Percentiles rank a stretch among this genome's conserved stretches.
These are phyloP conservation scores for Botia almorhae DNA, from an alignment of 2,797 vertebrate species.

Conservation along the genomic window DNA sequence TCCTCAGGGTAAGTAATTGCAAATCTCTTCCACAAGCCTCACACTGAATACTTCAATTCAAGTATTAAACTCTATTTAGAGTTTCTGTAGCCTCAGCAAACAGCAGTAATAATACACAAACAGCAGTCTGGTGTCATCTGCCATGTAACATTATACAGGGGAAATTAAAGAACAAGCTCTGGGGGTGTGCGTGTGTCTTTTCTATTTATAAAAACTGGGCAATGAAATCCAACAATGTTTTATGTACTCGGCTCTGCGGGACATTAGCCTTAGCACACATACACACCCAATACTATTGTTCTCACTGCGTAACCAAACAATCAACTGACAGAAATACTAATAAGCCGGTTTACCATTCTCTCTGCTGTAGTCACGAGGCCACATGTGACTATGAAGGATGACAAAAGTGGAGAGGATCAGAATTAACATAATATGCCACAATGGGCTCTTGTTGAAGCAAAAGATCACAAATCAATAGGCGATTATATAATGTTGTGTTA, in stretches of 20 bases:
- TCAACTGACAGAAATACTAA: constrained; percentile 26
- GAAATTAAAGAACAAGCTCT: constrained; percentile 11
- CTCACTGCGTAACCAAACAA: constrained; percentile 28
- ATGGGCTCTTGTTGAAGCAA: constrained; percentile 29
- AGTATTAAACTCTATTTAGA: too few species aligned
- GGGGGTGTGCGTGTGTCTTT: background rate
- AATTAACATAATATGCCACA: background rate
- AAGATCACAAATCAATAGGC: constrained; percentile 40
- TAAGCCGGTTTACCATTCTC: constrained; percentile 9
- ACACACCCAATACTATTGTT: constrained; percentile 34
- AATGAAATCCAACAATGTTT: constrained; percentile 20
- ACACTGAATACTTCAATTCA: too few species aligned
- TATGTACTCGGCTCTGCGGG: constrained; percentile 1
- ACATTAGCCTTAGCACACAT: constrained; percentile 8
- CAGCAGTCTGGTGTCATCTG: constrained; percentile 31
- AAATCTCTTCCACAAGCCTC: too few species aligned
- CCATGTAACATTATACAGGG: constrained; percentile 40
- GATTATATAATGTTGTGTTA: background rate
- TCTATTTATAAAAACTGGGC: background rate
- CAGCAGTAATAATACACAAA: constrained; percentile 4
- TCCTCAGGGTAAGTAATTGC: too few species aligned
- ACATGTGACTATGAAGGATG: constrained; percentile 6
- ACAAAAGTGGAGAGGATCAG: constrained; percentile 10
- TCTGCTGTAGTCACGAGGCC: constrained; percentile 24
- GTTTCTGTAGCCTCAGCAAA: background rate